phyloP scores from a whole-genome alignment of 2,888 invertebrate species.

The Prosapia bicincta region DNA sequence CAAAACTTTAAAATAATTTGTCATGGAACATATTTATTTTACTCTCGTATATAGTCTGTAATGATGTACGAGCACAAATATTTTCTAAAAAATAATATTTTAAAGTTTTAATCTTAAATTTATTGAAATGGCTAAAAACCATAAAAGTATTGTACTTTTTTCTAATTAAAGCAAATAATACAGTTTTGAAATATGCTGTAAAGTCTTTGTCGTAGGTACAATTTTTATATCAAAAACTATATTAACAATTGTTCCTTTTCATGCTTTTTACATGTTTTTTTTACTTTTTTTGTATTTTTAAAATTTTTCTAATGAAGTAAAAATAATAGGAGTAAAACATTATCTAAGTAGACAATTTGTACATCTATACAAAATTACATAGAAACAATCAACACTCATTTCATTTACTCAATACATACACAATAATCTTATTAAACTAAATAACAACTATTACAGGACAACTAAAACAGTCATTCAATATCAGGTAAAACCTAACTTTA shows the following conservation, averaged over 20 bases:
- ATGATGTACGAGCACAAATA: too few relatives aligned
- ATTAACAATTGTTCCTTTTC: background rate
- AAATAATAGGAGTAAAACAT: background rate
- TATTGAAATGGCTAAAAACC: too few relatives aligned
- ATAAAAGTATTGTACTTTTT: too few relatives aligned
- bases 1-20: too few relatives aligned
- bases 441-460: background rate
- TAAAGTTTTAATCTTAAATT: too few relatives aligned
- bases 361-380: slow-evolving; percentile 25
- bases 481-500: background rate
- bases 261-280: background rate
- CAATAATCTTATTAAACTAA: background rate
- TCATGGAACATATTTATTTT: too few relatives aligned
- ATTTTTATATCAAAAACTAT: background rate
- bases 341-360: slow-evolving; percentile 19
- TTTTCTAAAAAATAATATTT: too few relatives aligned
- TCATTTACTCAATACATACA: background rate
- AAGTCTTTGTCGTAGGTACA: background rate
- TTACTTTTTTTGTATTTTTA: background rate
- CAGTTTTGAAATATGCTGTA: too few relatives aligned
- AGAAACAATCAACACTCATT: background rate
- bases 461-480: background rate
- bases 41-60: too few relatives aligned
- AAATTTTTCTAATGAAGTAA: background rate
- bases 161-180: too few relatives aligned